phyloP scores from a whole-genome alignment of 2,113 vertebrate species.

The Rana temporaria region DNA sequence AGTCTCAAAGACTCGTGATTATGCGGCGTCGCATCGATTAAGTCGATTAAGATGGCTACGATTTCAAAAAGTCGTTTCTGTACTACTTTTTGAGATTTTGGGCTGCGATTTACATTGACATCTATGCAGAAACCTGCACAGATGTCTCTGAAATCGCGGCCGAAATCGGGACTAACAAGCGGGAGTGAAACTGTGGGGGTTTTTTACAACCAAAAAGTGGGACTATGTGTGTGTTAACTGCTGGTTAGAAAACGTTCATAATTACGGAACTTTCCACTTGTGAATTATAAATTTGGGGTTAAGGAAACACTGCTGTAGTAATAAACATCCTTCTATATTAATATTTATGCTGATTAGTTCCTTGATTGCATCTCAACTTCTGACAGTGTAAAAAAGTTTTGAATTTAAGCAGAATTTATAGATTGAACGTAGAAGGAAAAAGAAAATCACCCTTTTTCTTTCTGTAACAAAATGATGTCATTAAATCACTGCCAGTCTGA shows the following conservation, averaged over 20 bases:
- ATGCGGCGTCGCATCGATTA: too few relatives aligned
- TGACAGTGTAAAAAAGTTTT: neutral
- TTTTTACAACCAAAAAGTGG: too few relatives aligned
- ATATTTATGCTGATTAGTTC: neutral
- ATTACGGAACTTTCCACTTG: conserved; percentile 3
- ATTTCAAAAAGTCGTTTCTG: too few relatives aligned
- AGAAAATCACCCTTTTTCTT: neutral
- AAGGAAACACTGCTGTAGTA: conserved; percentile 28
- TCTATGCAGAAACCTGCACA: too few relatives aligned
- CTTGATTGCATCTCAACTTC: conserved; percentile 16
- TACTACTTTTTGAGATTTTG: too few relatives aligned
- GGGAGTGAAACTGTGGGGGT: too few relatives aligned
- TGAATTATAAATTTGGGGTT: neutral
- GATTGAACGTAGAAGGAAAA: neutral
- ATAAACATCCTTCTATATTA: neutral
- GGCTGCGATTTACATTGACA: too few relatives aligned
- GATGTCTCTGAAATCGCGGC: too few relatives aligned
- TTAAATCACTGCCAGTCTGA: neutral
- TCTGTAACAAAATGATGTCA: neutral
- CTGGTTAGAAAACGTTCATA: neutral
- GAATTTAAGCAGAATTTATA: neutral
- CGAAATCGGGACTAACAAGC: too few relatives aligned
- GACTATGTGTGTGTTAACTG: too few relatives aligned
- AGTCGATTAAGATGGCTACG: too few relatives aligned
- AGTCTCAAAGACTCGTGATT: too few relatives aligned